Percentiles rank a stretch among this genome's conserved stretches.
Conservation (phyloP, 2,797 vertebrate genomes). For the Epinephelus coioides region DNA sequence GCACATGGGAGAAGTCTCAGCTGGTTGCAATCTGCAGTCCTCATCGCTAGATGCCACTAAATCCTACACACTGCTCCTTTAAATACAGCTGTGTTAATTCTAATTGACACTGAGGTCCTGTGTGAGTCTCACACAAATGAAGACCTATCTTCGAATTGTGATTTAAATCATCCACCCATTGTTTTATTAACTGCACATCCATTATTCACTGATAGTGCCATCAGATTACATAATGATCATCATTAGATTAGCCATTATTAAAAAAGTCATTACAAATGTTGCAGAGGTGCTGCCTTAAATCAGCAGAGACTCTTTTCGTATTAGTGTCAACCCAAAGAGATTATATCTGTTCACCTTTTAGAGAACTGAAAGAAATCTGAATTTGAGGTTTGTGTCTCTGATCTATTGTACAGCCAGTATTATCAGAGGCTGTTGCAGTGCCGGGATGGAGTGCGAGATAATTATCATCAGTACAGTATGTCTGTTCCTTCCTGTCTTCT, state of each 20-base stretch:
- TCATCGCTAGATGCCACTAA: no score
- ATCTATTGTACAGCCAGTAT: constrained; percentile 46
- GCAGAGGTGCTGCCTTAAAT: constrained; percentile 19
- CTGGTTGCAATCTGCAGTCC: no score
- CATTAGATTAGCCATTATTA: constrained; percentile 40
- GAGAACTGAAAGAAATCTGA: constrained; percentile 40
- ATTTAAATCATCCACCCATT: constrained; percentile 32
- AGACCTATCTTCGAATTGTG: constrained; percentile 22
- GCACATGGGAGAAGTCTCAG: no score
- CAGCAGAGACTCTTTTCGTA: constrained; percentile 3
- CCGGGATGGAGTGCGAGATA: constrained; percentile 49
- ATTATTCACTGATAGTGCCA: constrained; percentile 33
- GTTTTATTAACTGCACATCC: constrained; percentile 25
- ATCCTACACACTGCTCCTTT: no score
- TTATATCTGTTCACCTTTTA: constrained; percentile 26
- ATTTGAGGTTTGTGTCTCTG: constrained; percentile 41
- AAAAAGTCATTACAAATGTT: constrained; percentile 40
- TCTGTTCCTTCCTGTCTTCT: constrained; percentile 66
- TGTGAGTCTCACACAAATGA: neutral
- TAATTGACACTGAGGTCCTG: constrained; percentile 16
- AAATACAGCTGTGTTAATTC: constrained; percentile 15
- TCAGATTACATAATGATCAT: constrained; percentile 33
- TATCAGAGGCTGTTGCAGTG: constrained; percentile 52
- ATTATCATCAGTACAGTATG: constrained; percentile 64
- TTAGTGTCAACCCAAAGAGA: neutral